Evolutionary conservation across 2,797 vertebrate species (phyloP).

Genomic region (Anguilla pacifica): DNA sequence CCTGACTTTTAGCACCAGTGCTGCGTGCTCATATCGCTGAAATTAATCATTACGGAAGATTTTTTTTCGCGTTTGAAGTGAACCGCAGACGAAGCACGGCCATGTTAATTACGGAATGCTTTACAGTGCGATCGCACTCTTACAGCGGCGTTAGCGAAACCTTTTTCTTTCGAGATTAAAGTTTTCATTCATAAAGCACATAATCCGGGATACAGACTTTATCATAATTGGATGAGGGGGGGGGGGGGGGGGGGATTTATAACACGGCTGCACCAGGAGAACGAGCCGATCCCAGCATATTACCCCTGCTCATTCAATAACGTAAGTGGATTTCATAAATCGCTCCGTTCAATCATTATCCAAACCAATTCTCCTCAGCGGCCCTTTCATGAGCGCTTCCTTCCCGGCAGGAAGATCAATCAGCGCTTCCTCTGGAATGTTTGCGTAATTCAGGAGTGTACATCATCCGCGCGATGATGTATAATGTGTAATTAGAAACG

Average conservation of each 20-base stretch:
- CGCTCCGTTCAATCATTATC: conserved; percentile 27
- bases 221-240: conserved; percentile 66
- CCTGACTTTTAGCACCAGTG: not conserved
- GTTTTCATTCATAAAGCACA: conserved; percentile 46
- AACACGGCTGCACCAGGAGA: conserved; percentile 52
- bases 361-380: conserved; percentile 33
- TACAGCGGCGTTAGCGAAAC: conserved; percentile 53
- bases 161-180: conserved; percentile 25
- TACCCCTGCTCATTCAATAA: conserved; percentile 18
- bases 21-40: not conserved
- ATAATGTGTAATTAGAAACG: not conserved
- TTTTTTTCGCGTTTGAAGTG: conserved; percentile 60
- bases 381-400: conserved; percentile 51
- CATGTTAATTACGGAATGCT: conserved; percentile 58
- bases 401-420: conserved; percentile 45
- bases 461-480: not conserved
- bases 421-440: conserved; percentile 43
- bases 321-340: conserved; percentile 46
- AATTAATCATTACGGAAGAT: not conserved
- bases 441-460: conserved; percentile 36
- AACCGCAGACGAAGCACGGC: conserved; percentile 39
- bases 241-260: conserved; percentile 68
- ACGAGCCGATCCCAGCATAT: conserved; percentile 38
- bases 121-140: conserved; percentile 56
- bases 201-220: conserved; percentile 63